phyloP scores from a whole-genome alignment of 2,797 vertebrate genomes.

The Dryobates pubescens region DNA sequence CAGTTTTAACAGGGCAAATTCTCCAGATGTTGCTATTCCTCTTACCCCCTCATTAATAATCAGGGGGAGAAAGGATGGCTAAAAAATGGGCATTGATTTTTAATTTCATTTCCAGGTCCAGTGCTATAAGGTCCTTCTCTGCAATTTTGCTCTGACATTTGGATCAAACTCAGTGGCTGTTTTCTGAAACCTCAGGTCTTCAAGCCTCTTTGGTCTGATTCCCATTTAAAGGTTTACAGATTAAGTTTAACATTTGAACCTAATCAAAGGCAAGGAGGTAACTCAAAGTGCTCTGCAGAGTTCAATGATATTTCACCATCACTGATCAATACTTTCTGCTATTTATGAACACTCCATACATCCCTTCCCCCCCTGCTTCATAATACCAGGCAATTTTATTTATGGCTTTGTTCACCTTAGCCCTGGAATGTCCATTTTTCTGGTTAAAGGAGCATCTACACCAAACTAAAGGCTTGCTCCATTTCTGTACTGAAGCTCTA shows the following conservation, averaged over 20 bases:
- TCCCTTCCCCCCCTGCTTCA: slow-evolving; percentile 4
- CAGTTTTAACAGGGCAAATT: background rate
- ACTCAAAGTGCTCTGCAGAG: slow-evolving; percentile 63
- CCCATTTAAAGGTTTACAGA: slow-evolving; percentile 67
- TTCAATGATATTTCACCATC: slow-evolving; percentile 74
- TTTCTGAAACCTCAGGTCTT: slow-evolving; percentile 53
- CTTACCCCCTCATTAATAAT: slow-evolving; percentile 36
- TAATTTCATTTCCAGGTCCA: slow-evolving; percentile 58
- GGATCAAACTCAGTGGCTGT: slow-evolving; percentile 56
- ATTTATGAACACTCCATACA: slow-evolving; percentile 38
- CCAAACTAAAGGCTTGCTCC: background rate
- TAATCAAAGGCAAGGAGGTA: slow-evolving; percentile 69
- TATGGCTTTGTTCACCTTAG: slow-evolving; percentile 27
- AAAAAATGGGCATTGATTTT: slow-evolving; percentile 64
- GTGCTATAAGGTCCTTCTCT: slow-evolving; percentile 18
- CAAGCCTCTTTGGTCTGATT: slow-evolving; percentile 46
- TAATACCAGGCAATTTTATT: slow-evolving; percentile 44
- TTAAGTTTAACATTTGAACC: slow-evolving; percentile 75
- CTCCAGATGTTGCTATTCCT: background rate
- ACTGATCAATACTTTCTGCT: slow-evolving; percentile 55
- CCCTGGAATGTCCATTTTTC: slow-evolving; percentile 10
- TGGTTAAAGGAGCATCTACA: background rate
- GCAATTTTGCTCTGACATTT: slow-evolving; percentile 68
- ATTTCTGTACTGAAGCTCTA: background rate
- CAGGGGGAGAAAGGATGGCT: slow-evolving; percentile 14